phyloP scores from a whole-genome alignment of 1,140 invertebrate genomes.

The Cotesia typhae region DNA sequence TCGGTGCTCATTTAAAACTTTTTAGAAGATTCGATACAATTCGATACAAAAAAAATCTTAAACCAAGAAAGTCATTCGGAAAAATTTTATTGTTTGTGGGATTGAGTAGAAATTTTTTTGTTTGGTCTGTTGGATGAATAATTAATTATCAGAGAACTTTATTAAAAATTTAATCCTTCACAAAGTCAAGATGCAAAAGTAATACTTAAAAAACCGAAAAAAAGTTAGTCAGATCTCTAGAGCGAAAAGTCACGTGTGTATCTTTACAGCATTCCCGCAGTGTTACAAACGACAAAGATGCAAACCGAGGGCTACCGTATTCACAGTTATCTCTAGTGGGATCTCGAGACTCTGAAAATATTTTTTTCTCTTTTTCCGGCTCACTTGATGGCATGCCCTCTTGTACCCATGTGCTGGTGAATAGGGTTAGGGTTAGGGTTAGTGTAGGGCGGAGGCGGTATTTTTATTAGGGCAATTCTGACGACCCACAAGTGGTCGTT shows the following conservation, averaged over 20 bases:
- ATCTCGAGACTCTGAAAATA: constrained; percentile 45
- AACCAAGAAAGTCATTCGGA: neutral
- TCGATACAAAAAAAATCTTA: neutral
- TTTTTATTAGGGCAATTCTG: constrained; percentile 64
- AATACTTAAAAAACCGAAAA: neutral
- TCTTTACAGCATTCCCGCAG: constrained; percentile 39
- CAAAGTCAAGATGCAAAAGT: no score
- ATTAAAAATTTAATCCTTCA: no score
- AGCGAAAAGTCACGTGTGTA: constrained; percentile 24
- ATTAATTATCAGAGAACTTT: no score
- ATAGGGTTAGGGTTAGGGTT: neutral
- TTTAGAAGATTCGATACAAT: constrained; percentile 26
- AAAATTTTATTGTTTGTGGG: neutral
- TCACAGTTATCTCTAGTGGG: constrained; percentile 48
- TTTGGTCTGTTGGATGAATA: no score
- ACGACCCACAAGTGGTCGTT: constrained; percentile 57
- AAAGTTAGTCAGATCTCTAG: constrained; percentile 5
- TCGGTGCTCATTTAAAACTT: constrained; percentile 17
- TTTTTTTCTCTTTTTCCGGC: constrained; percentile 40
- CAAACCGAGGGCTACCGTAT: constrained; percentile 55
- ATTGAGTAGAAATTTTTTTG: neutral
- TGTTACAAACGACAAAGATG: constrained; percentile 62
- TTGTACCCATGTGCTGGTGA: neutral
- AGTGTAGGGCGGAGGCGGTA: constrained; percentile 47
- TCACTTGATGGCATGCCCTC: constrained; percentile 36